Conservation (phyloP, 2,888 invertebrate species). For the Syrista parreyssii region DNA sequence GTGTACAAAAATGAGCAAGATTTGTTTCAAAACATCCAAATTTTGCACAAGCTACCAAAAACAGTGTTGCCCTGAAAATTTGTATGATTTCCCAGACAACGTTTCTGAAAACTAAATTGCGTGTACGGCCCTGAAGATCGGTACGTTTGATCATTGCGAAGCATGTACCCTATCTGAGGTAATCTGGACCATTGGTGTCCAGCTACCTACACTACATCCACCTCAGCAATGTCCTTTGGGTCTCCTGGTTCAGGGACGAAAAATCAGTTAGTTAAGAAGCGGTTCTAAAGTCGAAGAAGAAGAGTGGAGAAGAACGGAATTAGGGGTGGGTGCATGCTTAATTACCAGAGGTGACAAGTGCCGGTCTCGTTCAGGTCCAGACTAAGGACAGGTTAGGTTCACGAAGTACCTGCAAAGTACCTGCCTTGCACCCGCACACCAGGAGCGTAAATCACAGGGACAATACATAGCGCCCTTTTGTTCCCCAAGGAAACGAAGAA, state of each 20-base stretch:
- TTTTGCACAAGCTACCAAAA: neutral
- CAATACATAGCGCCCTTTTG: constrained; percentile 22
- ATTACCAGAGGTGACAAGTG: constrained; percentile 53
- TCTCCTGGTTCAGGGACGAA: neutral
- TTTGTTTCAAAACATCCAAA: neutral
- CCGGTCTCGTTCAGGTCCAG: constrained; percentile 21
- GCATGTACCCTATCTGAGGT: constrained; percentile 38
- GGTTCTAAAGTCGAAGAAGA: neutral
- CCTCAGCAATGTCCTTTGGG: neutral
- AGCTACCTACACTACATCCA: constrained; percentile 34
- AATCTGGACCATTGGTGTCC: constrained; percentile 36
- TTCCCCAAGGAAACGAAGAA: constrained; percentile 1
- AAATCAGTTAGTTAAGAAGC: neutral
- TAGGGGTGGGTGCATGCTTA: constrained; percentile 45
- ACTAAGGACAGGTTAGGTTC: constrained; percentile 8
- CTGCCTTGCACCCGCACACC: constrained; percentile 32
- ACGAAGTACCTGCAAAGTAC: constrained; percentile 24
- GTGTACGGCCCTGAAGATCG: constrained; percentile 29
- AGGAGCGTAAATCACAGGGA: constrained; percentile 45
- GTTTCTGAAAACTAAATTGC: neutral
- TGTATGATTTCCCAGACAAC: neutral
- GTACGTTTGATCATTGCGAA: constrained; percentile 45
- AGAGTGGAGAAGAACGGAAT: constrained; percentile 28
- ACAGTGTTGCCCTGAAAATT: neutral
- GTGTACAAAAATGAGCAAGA: neutral